Percentiles rank a stretch among this genome's conserved stretches.
Evolutionary conservation across 2,888 invertebrate genomes (phyloP).

Genomic region (Andricus curvator): DNA sequence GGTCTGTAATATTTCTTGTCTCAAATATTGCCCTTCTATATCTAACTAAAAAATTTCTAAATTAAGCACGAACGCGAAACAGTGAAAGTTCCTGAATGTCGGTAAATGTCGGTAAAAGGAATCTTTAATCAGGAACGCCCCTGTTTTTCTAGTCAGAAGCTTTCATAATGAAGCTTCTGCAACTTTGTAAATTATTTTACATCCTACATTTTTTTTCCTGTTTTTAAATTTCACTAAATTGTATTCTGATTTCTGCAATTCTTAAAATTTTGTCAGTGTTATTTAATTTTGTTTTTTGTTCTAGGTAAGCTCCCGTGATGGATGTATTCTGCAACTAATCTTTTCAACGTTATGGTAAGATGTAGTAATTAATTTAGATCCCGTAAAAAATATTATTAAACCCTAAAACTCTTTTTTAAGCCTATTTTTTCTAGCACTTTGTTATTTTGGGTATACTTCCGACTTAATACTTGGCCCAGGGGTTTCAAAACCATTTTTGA

Average conservation of each 20-base stretch:
- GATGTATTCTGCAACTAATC: conserved; percentile 29
- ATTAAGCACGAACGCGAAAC: background rate
- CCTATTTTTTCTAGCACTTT: no score
- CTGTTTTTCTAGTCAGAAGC: background rate
- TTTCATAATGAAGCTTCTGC: no score
- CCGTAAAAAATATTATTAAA: background rate
- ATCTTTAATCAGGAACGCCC: background rate
- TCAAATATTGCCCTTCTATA: no score
- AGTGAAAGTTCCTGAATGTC: background rate
- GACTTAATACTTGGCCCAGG: no score
- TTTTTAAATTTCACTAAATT: background rate
- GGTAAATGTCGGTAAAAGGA: background rate
- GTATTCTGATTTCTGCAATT: background rate
- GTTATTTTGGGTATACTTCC: no score
- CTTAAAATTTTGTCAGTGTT: background rate
- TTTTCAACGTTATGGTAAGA: conserved; percentile 39
- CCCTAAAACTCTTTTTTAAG: background rate
- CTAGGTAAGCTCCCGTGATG: conserved; percentile 19
- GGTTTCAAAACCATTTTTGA: no score
- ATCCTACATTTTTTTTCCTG: no score
- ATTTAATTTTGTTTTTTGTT: background rate
- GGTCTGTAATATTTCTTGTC: background rate
- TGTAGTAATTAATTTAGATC: background rate
- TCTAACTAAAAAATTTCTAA: no score
- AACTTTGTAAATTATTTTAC: no score